Evolutionary conservation across 1,140 invertebrate species (phyloP).

Genomic region (Drosophila suzukii): DNA sequence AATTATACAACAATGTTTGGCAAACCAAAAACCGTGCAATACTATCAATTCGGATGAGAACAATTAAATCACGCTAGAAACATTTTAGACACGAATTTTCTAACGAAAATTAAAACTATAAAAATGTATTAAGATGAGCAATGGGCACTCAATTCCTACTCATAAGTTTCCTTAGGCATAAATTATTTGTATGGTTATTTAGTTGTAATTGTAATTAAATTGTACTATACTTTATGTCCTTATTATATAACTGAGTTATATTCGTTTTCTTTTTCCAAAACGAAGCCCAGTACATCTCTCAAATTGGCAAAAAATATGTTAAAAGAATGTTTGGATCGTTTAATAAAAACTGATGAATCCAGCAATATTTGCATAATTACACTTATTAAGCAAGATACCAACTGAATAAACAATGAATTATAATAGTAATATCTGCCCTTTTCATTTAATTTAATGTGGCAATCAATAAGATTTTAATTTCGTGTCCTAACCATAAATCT

Average conservation of each 20-base stretch:
- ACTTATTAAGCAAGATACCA: constrained; percentile 55
- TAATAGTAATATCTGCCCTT: constrained; percentile 20
- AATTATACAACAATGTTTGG: constrained; percentile 51
- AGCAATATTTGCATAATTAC: constrained; percentile 75
- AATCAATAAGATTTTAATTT: no score
- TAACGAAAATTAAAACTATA: constrained; percentile 45
- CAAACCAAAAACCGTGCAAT: constrained; percentile 61
- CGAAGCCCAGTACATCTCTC: constrained; percentile 59
- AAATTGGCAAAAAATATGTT: constrained; percentile 35
- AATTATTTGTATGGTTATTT: constrained; percentile 74
- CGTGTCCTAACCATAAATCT: no score
- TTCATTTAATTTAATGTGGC: no score
- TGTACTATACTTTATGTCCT: constrained; percentile 69
- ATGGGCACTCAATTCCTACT: constrained; percentile 61
- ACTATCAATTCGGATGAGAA: constrained; percentile 33
- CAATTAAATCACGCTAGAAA: constrained; percentile 37
- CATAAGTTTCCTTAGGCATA: constrained; percentile 66
- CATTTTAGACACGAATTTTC: constrained; percentile 59
- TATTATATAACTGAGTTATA: constrained; percentile 53
- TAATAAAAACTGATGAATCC: constrained; percentile 52
- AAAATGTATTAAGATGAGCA: constrained; percentile 42
- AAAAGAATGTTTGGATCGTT: constrained; percentile 44
- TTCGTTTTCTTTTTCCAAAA: constrained; percentile 59
- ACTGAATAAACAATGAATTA: constrained; percentile 58
- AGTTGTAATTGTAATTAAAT: constrained; percentile 74